Evolutionary conservation across 2,113 vertebrate species (phyloP), one percentile per base, ranked within the genome.

Genomic region (Pogona vitticeps): DNA sequence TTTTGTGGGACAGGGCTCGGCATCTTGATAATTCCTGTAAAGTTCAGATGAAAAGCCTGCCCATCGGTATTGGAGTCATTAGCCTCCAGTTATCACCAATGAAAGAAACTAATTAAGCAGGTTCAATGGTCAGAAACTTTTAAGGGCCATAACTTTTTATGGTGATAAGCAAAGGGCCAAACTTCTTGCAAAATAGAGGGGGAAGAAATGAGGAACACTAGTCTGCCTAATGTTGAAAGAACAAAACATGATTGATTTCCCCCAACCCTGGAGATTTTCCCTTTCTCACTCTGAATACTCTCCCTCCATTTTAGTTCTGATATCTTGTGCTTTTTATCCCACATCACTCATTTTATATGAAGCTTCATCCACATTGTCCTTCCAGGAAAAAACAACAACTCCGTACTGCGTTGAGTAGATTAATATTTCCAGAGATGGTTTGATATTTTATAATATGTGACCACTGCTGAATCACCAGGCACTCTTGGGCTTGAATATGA

Each of bases 291-390:
- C 58, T n/a, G 1, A 20, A 36, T 33, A 38, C 65, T 33, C 15
- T 71, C 65, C 56, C 2, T 2, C 6, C 23, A 31, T 75, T 59
- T 80, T 52, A 33, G 59, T 80, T 67, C 82, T 36, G 33, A 26
- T 18, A 10, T 38, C 52, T 21, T 36, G 42, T 63, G 23, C 21
- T 46, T 6, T 71, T 79, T 85, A n/a, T 56, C 40, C 80, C 7
- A 0, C 0, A 0, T 65, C 58, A 82, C 81, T 76, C 75, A 9
- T 76, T 92, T 90, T 78, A n/a, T 82, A 92, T 90, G 70, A 86
- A 85, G 38, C 20, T n/a, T n/a, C n/a, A n/a, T n/a, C n/a, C n/a
- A 71, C 58, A 56, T 12, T 23, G 28, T 68, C 28, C 65, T 65
- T 40, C 2, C 28, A 75, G 40, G 12, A 59, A 33, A 58, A 52